Evolutionary conservation across 1,140 invertebrate genomes (phyloP).

Genomic region (Neodiprion virginianus): DNA sequence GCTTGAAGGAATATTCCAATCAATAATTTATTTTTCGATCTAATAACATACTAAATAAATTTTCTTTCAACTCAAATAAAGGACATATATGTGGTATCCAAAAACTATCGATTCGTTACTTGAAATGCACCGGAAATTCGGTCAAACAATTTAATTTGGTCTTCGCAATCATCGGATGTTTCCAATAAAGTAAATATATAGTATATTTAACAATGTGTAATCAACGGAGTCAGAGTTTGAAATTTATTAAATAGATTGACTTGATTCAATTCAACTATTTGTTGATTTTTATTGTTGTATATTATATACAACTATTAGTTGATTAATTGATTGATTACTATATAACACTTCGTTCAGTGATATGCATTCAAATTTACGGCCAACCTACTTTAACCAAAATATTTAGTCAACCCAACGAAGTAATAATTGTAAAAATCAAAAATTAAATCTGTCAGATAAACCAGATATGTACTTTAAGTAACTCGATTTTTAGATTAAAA

Average conservation of each 20-base stretch:
- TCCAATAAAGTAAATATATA: not conserved
- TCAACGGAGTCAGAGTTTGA: not conserved
- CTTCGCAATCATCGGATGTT: not conserved
- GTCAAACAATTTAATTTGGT: not conserved
- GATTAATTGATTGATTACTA: not conserved
- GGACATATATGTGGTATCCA: no score
- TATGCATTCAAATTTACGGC: not conserved
- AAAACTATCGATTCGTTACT: not conserved
- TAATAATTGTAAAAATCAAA: not conserved
- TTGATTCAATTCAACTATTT: not conserved
- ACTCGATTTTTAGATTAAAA: not conserved
- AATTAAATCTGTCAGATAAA: not conserved
- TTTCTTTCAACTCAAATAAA: no score
- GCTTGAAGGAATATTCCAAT: no score
- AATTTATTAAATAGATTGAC: not conserved
- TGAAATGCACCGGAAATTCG: not conserved
- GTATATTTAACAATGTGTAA: not conserved
- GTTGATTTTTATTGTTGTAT: not conserved
- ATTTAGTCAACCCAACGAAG: not conserved
- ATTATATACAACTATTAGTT: not conserved
- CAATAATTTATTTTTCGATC: no score
- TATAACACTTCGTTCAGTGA: not conserved
- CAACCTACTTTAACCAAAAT: not conserved
- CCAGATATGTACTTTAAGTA: not conserved
- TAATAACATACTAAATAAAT: no score